Conservation (phyloP, 2,888 invertebrate genomes). For the Pterostichus niger region DNA sequence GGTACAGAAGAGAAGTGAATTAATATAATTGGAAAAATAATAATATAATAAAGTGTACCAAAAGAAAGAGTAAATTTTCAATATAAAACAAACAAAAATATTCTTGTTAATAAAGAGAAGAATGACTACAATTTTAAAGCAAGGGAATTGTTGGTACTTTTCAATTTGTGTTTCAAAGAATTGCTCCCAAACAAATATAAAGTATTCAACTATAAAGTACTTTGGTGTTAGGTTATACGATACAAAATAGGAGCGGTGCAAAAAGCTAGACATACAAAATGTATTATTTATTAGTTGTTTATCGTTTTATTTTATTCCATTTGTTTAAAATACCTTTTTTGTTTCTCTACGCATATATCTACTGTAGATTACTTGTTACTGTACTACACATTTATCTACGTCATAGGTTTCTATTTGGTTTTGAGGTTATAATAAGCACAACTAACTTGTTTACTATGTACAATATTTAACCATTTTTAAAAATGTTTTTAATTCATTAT, state of each 20-base stretch:
- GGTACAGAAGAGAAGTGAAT: too few species aligned
- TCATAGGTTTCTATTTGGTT: background rate
- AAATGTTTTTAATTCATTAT: conserved; percentile 9
- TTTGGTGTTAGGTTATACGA: conserved; percentile 37
- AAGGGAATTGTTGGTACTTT: background rate
- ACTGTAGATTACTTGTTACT: conserved; percentile 7
- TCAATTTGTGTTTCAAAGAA: conserved; percentile 41
- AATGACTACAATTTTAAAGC: too few species aligned
- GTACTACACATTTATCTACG: conserved; percentile 1
- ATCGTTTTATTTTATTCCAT: conserved; percentile 19
- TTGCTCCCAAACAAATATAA: background rate
- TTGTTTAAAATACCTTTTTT: conserved; percentile 9
- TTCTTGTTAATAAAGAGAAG: too few species aligned
- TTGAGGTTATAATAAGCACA: background rate
- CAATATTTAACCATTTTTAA: background rate
- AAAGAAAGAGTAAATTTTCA: too few species aligned
- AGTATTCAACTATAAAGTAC: conserved; percentile 8
- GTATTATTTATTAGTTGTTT: conserved; percentile 12
- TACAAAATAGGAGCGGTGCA: conserved; percentile 51
- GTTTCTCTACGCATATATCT: background rate
- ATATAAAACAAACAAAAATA: too few species aligned
- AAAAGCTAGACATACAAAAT: conserved; percentile 48
- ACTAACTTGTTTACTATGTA: conserved; percentile 15
- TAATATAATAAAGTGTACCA: too few species aligned
- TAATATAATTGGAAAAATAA: too few species aligned